Base-by-base conservation (phyloP, 2,113 vertebrate species). In the Ariopsis seemanni region DNA sequence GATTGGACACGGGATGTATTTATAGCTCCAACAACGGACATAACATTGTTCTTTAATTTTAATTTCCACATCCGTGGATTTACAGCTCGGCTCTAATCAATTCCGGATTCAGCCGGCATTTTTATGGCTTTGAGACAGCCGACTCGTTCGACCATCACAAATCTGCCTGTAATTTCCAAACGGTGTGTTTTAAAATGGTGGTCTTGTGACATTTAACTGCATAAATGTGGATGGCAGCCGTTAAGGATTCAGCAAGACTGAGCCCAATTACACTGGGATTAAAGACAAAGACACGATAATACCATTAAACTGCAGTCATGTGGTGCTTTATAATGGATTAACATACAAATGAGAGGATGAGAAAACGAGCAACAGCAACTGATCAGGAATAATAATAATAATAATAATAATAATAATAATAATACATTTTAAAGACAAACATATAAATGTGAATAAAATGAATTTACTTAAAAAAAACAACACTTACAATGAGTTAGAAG, bases 11-110 rank as follows among this genome's bases (percentile, higher is more conserved):
- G 58, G 87, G 58, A 77, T 42, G 10, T 85, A 78, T 87, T 87
- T 89, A 89, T 85, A 69, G 83, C 30, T 87, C 85, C 69, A 48
- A 85, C 86, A 87, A 85, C 78, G 77, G 82, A 87, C 86, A 87
- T 83, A 87, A 78, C 87, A 85, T 87, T 89, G 89, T 87, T 85
- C 89, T 85, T 89, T 89, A 67, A 85, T 55, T 78, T 53, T 53
- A 1, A 50, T 77, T 78, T 78, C 53, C 82, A 87, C 77, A 89
- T 60, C 65, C 5, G 14, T 67, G 89, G 77, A 89, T 87, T 87
- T 89, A 89, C 75, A 52, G 74, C 86, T 78, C 72, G 22, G 60
- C 78, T 87, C 42, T 89, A 89, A 89, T 89, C 82, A 87, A 85
- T 89, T 87, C 82, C 86, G 85, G 77, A 85, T 85, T 85, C 82